Evolutionary conservation across 2,797 vertebrate genomes (phyloP), one percentile per base, ranked within the genome.

Genomic region (Crypturellus tataupa): DNA sequence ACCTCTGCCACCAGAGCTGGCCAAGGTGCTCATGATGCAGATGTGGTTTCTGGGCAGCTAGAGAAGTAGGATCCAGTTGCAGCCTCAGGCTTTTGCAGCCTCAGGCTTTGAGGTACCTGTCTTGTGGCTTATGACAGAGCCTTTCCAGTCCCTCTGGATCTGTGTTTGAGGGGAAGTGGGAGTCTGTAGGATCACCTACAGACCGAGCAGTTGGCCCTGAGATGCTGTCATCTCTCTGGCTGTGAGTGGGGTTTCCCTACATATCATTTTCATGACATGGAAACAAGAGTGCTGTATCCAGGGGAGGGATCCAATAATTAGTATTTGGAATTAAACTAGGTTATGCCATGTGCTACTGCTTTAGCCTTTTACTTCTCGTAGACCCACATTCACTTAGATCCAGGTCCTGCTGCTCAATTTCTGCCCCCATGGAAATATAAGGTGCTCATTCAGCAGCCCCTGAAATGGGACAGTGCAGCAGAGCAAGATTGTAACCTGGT

Each of bases 381-480:
- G 18, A 21, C 18, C 21, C 29, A 7, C 0, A 0, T 15, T 49
- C 60, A 46, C 44, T 6, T 14, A 44, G 29, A 2, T 58, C 21
- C 19, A 4, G 2, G 15, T 31, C 55, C 78, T 1, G 0, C 72
- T 25, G 46, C 39, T 60, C 37, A 31, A 31, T 56, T 25, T 40
- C 10, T 31, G 31, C n/a, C 65, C 69, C 25, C 12, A 2, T 19
- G 27, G 55, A 51, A 84, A 51, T 46, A 21, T 15, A 44, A 9
- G 46, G 12, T 19, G n/a, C 37, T 87, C 0, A 0, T 47, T 58
- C 53, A 53, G 29, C 12, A 58, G 59, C n/a, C n/a, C 53, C 75
- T 67, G 63, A 53, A 63, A 44, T 2, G 19, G 14, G 67, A 58
- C 42, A 33, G 63, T 47, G 76, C 71, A 85, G 71, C 58, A 75